phyloP scores from a whole-genome alignment of 2,888 invertebrate genomes.

The Hydroisotoma schaefferi region DNA sequence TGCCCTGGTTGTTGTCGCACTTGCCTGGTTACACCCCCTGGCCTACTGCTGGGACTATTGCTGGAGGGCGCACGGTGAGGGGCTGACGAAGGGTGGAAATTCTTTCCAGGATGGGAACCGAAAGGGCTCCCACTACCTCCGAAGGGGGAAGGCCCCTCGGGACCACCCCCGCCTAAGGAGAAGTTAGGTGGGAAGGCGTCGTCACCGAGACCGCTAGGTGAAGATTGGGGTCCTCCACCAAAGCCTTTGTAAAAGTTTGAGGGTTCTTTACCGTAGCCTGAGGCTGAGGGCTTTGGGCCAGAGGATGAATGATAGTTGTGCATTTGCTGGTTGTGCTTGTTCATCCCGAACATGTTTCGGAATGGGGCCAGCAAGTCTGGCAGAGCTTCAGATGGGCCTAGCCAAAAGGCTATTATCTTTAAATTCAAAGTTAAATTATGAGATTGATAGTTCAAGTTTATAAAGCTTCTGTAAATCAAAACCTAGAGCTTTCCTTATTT shows the following conservation, averaged over 20 bases:
- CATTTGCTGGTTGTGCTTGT: not conserved
- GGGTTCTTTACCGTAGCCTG: not conserved
- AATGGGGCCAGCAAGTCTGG: conserved; percentile 7
- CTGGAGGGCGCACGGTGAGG: not conserved
- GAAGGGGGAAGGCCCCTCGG: not conserved
- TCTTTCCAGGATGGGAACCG: no score
- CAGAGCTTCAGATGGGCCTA: not conserved
- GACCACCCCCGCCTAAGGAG: not conserved
- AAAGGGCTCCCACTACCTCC: not conserved
- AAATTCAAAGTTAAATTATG: no score
- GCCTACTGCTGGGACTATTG: not conserved
- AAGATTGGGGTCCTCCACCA: not conserved
- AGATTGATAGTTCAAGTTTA: no score
- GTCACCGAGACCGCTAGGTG: not conserved
- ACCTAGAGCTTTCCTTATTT: no score
- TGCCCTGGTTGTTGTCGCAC: conserved; percentile 3
- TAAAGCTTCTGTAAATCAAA: no score
- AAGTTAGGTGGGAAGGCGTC: not conserved
- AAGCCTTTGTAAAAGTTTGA: not conserved
- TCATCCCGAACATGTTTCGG: conserved; percentile 5
- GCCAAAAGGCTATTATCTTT: not conserved
- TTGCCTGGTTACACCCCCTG: not conserved
- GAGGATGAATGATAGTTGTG: not conserved
- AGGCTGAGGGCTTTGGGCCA: not conserved
- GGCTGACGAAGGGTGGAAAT: not conserved